Evolutionary conservation across 37 sponge, comb jelly and placozoan species (phyloP).

Genomic region (Ephydatia muelleri): DNA sequence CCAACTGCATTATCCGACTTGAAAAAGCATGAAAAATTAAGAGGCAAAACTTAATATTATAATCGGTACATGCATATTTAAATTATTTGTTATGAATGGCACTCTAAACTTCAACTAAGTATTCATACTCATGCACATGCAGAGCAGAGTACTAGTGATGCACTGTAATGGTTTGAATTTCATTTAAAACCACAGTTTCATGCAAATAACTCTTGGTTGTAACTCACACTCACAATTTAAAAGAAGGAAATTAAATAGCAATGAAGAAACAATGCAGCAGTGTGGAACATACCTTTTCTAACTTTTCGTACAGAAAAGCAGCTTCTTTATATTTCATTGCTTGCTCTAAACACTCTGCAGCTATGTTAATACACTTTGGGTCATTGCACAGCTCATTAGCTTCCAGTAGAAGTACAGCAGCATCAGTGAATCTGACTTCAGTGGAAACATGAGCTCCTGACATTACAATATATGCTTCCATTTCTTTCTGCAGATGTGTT

Average conservation of each 20-base stretch:
- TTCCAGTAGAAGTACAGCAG: slow-evolving; percentile 3
- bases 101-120: too few species aligned
- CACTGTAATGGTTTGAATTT: too few species aligned
- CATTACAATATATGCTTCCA: slow-evolving; percentile 34
- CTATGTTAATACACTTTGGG: background rate
- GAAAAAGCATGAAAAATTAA: background rate
- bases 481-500: slow-evolving; percentile 24
- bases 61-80: too few species aligned
- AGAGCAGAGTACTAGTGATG: too few species aligned
- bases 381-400: background rate
- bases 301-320: background rate
- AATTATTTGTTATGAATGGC: too few species aligned
- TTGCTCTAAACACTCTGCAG: slow-evolving; percentile 23
- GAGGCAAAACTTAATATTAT: background rate
- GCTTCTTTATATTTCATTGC: slow-evolving; percentile 8
- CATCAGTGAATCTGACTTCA: background rate
- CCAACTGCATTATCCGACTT: slow-evolving; percentile 5
- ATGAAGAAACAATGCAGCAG: background rate
- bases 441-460: slow-evolving; percentile 9
- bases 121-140: too few species aligned
- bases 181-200: too few species aligned
- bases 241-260: background rate
- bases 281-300: slow-evolving; percentile 13
- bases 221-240: too few species aligned
- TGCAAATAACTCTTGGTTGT: too few species aligned